Base-by-base conservation (phyloP, 1,140 invertebrate genomes). In the Drosophila nigrodunni region DNA sequence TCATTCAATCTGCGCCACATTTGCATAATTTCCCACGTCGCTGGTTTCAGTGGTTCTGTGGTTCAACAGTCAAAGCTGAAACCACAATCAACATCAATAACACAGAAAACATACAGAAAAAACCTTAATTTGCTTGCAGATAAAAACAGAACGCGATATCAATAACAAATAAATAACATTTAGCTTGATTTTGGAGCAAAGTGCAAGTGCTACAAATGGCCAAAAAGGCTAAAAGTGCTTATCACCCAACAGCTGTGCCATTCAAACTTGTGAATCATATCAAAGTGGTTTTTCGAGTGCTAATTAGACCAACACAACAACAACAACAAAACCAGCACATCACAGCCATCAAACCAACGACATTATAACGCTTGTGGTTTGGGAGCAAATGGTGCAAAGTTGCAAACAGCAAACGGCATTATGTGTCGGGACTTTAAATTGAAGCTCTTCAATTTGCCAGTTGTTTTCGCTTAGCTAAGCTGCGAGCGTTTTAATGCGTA, bases 11-110 rank as follows among this genome's bases (percentile, higher is more conserved):
- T 83, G 77, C 73, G 78, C 44, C 64, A 66, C 85, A 88, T 88
- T 88, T 88, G 85, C 86, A 88, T 89, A 85, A 78, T 90, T 89
- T 89, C 85, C 80, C 85, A 89, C 85, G 80, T 74, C 70, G 64
- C n/a, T 5, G 13, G 11, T 43, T 55, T 50, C 37, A 39, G 37
- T 39, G 37, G 37, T 39, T 39, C 37, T 7, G 37, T 39, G 8
- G 37, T 0, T 10, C 8, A 1, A 60, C 62, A 55, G 55, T 52
- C 65, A 41, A 64, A 70, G 57, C 50, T 50, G 58, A 75, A 72
- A n/a, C 25, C 60, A 50, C 15, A 39, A 39, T 79, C 39, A 46
- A 35, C 43, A 58, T 47, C 44, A 70, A 71, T 21, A 62, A 43
- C 11, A n/a, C 9, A 10, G 9, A 43, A 43, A 43, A 7, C 18